Conservation (phyloP, 2,797 vertebrate species). For the Setipinna tenuifilis region DNA sequence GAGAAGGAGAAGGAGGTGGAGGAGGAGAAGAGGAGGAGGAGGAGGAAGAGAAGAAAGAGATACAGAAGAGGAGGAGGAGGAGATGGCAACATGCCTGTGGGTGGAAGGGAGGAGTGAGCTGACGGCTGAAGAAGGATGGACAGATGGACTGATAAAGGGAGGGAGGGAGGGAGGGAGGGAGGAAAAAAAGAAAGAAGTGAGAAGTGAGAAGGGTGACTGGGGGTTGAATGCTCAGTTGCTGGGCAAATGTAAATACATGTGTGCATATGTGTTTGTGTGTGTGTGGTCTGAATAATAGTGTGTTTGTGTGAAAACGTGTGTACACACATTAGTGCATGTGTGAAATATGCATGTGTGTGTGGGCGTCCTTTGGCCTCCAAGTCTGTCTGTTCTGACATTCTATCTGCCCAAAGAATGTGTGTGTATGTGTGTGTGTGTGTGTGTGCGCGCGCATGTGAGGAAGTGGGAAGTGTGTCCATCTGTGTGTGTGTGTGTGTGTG, state of each 20-base stretch:
- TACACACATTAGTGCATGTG: constrained; percentile 28
- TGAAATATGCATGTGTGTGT: constrained; percentile 51
- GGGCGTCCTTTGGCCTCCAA: background rate
- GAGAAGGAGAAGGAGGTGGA: too few species aligned
- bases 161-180: background rate
- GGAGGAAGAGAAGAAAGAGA: too few species aligned
- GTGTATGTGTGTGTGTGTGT: constrained; percentile 45
- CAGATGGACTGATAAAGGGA: background rate
- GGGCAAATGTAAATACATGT: background rate
- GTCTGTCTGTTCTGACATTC: background rate
- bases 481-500: constrained; percentile 45
- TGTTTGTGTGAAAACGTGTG: background rate
- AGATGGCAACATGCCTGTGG: background rate
- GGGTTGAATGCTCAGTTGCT: background rate
- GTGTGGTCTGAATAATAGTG: background rate
- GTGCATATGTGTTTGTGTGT: too few species aligned
- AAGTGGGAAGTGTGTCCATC: too few species aligned
- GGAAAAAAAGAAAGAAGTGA: background rate
- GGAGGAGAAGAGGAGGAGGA: too few species aligned
- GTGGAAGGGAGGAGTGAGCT: background rate
- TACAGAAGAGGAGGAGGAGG: too few species aligned
- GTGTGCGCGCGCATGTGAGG: constrained; percentile 13
- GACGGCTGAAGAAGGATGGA: background rate
- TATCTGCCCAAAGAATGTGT: background rate
- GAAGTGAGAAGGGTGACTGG: background rate